These are phyloP conservation scores for Tragulus kanchil DNA, from an alignment of 2,113 vertebrate species.

Conservation along the genomic window DNA sequence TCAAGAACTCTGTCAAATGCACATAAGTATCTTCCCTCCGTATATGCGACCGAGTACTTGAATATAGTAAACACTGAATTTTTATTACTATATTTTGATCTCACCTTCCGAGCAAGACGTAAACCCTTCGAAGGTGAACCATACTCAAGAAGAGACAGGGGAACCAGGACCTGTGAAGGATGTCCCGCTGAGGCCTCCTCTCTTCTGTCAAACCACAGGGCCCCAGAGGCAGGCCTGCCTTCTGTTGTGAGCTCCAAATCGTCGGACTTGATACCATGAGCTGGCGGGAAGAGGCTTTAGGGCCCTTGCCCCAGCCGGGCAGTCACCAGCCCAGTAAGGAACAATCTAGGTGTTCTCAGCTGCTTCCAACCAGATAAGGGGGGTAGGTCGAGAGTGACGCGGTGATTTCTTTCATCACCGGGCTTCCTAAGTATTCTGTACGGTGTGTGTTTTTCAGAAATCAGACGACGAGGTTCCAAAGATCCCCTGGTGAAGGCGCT, in stretches of 20 bases:
- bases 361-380: not conserved
- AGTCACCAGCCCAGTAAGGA: not conserved
- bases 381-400: no score
- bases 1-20: not conserved
- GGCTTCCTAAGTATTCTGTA: no score
- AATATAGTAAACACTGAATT: not conserved
- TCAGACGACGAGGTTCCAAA: slow-evolving; percentile 95
- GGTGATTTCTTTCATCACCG: fast-evolving
- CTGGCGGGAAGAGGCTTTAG: not conserved
- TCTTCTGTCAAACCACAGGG: not conserved
- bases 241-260: not conserved
- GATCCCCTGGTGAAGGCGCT: slow-evolving; percentile 94
- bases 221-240: not conserved
- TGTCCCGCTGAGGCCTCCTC: not conserved
- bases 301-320: not conserved
- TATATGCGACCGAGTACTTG: not conserved
- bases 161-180: not conserved
- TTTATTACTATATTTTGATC: not conserved
- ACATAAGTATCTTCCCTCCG: not conserved
- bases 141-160: not conserved
- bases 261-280: not conserved
- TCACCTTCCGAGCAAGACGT: not conserved
- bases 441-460: slow-evolving; percentile 87
- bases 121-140: not conserved
- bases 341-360: not conserved